Conservation (phyloP, 1,140 invertebrate species). For the Papilio glaucus region DNA sequence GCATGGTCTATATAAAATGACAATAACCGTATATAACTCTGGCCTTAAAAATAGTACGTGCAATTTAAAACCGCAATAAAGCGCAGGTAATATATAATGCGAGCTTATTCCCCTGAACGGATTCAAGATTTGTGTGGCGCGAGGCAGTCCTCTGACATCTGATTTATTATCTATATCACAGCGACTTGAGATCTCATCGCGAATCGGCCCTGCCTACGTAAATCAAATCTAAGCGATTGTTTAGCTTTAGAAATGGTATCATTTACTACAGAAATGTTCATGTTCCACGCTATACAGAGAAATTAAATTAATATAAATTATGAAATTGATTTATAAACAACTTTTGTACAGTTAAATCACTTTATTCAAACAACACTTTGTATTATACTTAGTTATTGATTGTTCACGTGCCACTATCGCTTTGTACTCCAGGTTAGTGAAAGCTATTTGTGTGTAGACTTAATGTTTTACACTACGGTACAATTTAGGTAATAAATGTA, state of each 20-base stretch:
- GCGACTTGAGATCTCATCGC: constrained; percentile 55
- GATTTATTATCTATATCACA: constrained; percentile 67
- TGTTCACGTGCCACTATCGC: too few species aligned
- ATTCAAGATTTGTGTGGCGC: constrained; percentile 54
- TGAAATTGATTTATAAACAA: constrained; percentile 11
- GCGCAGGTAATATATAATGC: constrained; percentile 44
- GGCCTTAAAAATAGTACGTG: constrained; percentile 30
- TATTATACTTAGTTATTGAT: too few species aligned
- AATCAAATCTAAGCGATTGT: constrained; percentile 57
- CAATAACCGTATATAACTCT: constrained; percentile 32
- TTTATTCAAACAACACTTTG: too few species aligned
- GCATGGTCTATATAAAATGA: constrained; percentile 17
- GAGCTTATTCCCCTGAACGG: constrained; percentile 45
- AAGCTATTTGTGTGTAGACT: too few species aligned
- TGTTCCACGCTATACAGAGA: constrained; percentile 40
- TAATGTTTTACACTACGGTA: too few species aligned
- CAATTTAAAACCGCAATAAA: constrained; percentile 37
- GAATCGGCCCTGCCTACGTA: constrained; percentile 55
- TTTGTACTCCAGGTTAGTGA: too few species aligned
- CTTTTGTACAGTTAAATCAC: not conserved
- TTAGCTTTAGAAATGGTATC: constrained; percentile 37
- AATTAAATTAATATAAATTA: constrained; percentile 17
- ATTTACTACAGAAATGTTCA: constrained; percentile 44
- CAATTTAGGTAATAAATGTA: too few species aligned
- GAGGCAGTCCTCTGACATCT: constrained; percentile 61